Evolutionary conservation across 2,113 vertebrate genomes (phyloP), one percentile per base, ranked within the genome.

Genomic region (Acrocephalus arundinaceus): DNA sequence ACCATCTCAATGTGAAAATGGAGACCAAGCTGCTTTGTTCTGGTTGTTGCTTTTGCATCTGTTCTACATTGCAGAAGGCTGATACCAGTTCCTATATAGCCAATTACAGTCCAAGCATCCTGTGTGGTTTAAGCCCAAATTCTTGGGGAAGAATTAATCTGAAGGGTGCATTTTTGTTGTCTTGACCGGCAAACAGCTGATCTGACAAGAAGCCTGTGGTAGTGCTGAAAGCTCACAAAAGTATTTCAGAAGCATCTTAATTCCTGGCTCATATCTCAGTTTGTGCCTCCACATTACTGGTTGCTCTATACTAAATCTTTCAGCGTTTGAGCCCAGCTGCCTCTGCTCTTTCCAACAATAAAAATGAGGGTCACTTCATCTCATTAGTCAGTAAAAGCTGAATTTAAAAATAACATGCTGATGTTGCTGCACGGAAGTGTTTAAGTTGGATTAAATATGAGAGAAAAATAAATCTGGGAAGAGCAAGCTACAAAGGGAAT

Each of bases 401-500:
- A 75, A 87, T 95, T 84, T 95, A 93, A 97, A 96, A 94, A 95
- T 88, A 96, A 83, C 78, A 57, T 90, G 95, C 85, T 96, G 89
- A 88, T 93, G 65, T 78, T 90, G 70, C 76, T 75, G 57, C 70
- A 72, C 0, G 1, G 62, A 86, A 94, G 66, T 84, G 37, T 96
- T 89, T 89, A 92, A 94, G 70, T 85, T 87, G 77, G 89, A 95
- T 90, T 92, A 93, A 96, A 90, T 95, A 81, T 19, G 57, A 89
- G 52, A 61, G 65, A 66, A 94, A 93, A 96, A 87, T 89, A 95
- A 95, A 90, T 95, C 27, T 2, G 33, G 39, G 52, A 92, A 96
- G 23, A 95, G 25, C 15, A 46, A 68, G 41, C 86, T 95, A 94
- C 90, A 95, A 96, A 96, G 88, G 65, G 92, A 97, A 93, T 94